These are phyloP conservation scores for Pogonus chalceus DNA, from an alignment of 1,140 invertebrate genomes.

Conservation along the genomic window DNA sequence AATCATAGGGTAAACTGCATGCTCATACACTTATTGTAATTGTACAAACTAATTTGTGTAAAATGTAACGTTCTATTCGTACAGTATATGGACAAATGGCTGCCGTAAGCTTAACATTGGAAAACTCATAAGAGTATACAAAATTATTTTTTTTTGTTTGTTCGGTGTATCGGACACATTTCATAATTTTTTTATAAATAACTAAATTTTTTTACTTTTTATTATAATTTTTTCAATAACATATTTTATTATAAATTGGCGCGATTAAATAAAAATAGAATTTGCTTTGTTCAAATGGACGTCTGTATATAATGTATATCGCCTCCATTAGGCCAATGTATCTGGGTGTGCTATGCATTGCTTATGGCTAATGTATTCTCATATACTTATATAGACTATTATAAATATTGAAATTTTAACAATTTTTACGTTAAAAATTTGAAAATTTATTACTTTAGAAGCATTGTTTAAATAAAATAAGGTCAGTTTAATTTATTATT, in stretches of 20 bases:
- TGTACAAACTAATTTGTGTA: constrained; percentile 23
- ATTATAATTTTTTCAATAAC: constrained; percentile 21
- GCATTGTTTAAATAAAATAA: constrained; percentile 14
- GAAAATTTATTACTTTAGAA: constrained; percentile 14
- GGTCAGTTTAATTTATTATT: constrained; percentile 6
- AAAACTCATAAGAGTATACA: constrained; percentile 12
- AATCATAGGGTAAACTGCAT: constrained; percentile 14
- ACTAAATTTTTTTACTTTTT: constrained; percentile 17
- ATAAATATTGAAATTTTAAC: constrained; percentile 15
- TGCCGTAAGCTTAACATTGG: constrained; percentile 32
- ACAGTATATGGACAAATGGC: constrained; percentile 34
- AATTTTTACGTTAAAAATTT: no score
- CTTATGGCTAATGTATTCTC: constrained; percentile 14
- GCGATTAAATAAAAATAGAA: constrained; percentile 8
- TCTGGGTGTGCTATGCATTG: constrained; percentile 22
- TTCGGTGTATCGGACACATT: neutral
- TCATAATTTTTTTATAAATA: constrained; percentile 12
- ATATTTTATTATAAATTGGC: constrained; percentile 7
- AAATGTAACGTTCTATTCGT: constrained; percentile 25
- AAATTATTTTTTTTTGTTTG: constrained; percentile 15
- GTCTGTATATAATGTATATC: constrained; percentile 26
- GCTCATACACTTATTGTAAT: constrained; percentile 18
- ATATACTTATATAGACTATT: constrained; percentile 20
- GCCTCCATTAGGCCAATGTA: constrained; percentile 33
- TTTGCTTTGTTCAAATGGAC: constrained; percentile 34